Conservation (phyloP, 2,113 vertebrate species). For the Glaucomys volans region DNA sequence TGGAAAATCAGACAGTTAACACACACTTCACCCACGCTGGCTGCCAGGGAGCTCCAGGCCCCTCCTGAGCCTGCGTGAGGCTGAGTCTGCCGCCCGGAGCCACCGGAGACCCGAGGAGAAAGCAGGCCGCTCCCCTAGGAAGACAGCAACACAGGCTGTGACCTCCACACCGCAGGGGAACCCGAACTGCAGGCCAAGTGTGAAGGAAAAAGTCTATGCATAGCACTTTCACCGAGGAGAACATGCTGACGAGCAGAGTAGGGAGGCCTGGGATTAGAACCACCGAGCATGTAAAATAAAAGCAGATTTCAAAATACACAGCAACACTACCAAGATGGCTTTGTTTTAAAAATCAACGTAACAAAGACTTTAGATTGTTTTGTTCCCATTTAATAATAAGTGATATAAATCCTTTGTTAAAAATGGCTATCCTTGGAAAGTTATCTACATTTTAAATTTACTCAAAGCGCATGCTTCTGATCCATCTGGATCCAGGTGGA, state of each 20-base stretch:
- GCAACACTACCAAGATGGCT: not conserved
- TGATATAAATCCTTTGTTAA: not conserved
- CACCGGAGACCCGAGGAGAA: not conserved
- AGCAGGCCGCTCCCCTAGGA: too few species aligned
- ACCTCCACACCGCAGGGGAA: not conserved
- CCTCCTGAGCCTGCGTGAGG: not conserved
- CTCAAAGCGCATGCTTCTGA: rapidly evolving
- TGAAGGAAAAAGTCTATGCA: not conserved
- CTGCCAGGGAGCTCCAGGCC: not conserved
- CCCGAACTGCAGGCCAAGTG: rapidly evolving
- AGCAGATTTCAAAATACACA: not conserved
- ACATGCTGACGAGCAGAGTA: rapidly evolving
- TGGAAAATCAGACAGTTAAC: not conserved
- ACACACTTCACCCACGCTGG: rapidly evolving
- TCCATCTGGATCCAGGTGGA: rapidly evolving
- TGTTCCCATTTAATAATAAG: not conserved
- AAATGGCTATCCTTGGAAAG: not conserved
- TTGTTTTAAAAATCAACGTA: not conserved
- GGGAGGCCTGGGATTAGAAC: not conserved
- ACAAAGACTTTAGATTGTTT: not conserved
- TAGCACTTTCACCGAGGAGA: not conserved
- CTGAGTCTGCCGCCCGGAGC: too few species aligned
- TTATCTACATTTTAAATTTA: too few species aligned
- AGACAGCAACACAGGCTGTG: too few species aligned
- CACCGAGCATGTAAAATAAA: not conserved